Evolutionary conservation across 2,113 vertebrate species (phyloP).

Genomic region (Protomyctophum bolini): DNA sequence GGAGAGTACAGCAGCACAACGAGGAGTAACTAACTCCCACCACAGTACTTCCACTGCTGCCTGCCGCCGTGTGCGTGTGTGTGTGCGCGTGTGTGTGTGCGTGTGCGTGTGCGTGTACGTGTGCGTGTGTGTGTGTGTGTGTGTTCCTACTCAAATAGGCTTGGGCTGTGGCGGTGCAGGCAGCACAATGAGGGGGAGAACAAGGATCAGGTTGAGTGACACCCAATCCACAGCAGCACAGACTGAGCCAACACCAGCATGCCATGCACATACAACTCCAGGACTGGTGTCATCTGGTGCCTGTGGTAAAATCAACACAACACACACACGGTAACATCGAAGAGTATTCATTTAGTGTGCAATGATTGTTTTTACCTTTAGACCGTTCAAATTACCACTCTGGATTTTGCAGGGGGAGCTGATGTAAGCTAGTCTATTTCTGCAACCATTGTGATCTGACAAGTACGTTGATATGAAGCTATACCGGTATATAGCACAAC

Average conservation of each 20-base stretch:
- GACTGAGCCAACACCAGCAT: conserved; percentile 23
- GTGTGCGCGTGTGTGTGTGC: neutral
- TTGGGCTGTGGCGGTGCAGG: conserved; percentile 20
- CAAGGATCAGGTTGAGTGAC: conserved; percentile 55
- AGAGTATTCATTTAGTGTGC: too few species aligned
- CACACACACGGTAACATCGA: too few species aligned
- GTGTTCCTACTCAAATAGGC: conserved; percentile 26
- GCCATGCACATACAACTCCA: neutral
- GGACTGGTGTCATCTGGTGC: neutral
- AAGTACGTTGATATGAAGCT: neutral
- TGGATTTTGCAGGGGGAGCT: too few species aligned
- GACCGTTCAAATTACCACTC: too few species aligned
- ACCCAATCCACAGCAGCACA: conserved; percentile 55
- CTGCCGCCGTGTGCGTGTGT: neutral
- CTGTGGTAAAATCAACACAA: neutral
- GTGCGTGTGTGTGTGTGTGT: too few species aligned
- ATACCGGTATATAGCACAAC: neutral
- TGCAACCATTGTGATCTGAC: neutral
- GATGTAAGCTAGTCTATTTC: conserved; percentile 8
- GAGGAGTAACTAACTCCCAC: too few species aligned
- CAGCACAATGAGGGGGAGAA: conserved; percentile 56
- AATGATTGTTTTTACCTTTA: too few species aligned
- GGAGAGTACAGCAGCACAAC: too few species aligned
- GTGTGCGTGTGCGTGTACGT: neutral
- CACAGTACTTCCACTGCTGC: too few species aligned